Evolutionary conservation across 2,113 vertebrate genomes (phyloP).

Genomic region (Struthidea cinerea): DNA sequence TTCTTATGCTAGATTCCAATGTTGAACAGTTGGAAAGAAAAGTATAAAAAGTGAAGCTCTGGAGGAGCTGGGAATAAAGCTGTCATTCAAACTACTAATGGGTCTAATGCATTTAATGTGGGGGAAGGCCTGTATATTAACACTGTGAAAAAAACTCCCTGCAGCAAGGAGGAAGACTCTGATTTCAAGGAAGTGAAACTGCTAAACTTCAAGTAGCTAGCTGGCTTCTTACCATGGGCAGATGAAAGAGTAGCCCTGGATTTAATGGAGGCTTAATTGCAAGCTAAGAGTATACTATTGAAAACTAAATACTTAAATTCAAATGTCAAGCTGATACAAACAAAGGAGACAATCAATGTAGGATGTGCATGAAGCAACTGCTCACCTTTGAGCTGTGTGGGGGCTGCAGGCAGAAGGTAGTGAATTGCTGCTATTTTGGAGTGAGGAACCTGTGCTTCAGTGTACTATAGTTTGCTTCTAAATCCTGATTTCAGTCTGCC

Average conservation of each 20-base stretch:
- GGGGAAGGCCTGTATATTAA: not conserved
- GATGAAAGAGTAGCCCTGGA: not conserved
- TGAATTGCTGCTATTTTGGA: not conserved
- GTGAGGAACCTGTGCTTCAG: not conserved
- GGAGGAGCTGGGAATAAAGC: not conserved
- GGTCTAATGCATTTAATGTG: not conserved
- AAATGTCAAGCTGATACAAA: not conserved
- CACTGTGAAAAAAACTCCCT: not conserved
- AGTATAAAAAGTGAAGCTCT: not conserved
- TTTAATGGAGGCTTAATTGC: not conserved
- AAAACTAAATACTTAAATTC: not conserved
- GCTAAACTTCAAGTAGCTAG: not conserved
- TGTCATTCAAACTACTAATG: not conserved
- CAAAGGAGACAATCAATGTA: not conserved
- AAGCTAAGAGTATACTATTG: not conserved
- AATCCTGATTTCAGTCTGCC: not conserved
- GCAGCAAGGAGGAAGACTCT: not conserved
- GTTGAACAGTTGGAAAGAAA: not conserved
- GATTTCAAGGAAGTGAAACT: not conserved
- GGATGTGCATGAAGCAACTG: not conserved
- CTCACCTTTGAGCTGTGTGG: not conserved
- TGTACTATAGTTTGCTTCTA: not conserved
- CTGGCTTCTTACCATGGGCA: not conserved
- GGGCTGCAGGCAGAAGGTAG: not conserved
- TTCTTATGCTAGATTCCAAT: not conserved